Evolutionary conservation across 2,797 vertebrate species (phyloP), one percentile per base, ranked within the genome.

Genomic region (Gephyroberyx darwinii): DNA sequence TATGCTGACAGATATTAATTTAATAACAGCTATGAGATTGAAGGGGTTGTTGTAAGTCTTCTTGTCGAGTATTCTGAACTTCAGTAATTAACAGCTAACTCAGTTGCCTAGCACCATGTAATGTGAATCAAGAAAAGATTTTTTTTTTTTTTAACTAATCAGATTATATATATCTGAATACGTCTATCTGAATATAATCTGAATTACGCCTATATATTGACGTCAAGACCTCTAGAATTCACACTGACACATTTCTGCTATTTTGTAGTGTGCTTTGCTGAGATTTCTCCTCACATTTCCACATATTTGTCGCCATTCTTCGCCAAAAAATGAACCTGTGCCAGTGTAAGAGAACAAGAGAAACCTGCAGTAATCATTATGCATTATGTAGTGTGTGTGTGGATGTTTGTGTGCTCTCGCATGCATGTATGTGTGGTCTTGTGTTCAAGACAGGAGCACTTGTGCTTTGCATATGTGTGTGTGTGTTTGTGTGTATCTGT

Each of bases 201-300:
- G 33, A 51, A 14, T 57, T 30, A 31, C 17, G 50, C 14, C 19
- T 60, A 10, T 39, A 35, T 8, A 31, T 31, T 65, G 3, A n/a
- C 5, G 37, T 37, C 22, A 57, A 26, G 57, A 51, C 53, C 26
- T 65, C 37, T 26, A 7, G n/a, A 43, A 59, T 26, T 52, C 52
- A 52, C 17, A 65, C 31, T 35, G 74, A 65, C 6, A 7, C 53
- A 37, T 47, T 48, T 47, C 31, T n/a, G 56, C 37, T 66, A 17
- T 58, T 70, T 65, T 45, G 58, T 31, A 6, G 12, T 66, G 37
- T 54, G 19, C 37, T 73, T 62, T 64, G 50, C n/a, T 43, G 13
- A 53, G 50, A 12, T 47, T 54, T 30, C 69, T 35, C 56, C 52
- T 30, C 64, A 17, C 20, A 14, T 74, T 71, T 54, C 22, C 66